Evolutionary conservation across 2,888 invertebrate genomes (phyloP).

Genomic region (Clunio marinus): DNA sequence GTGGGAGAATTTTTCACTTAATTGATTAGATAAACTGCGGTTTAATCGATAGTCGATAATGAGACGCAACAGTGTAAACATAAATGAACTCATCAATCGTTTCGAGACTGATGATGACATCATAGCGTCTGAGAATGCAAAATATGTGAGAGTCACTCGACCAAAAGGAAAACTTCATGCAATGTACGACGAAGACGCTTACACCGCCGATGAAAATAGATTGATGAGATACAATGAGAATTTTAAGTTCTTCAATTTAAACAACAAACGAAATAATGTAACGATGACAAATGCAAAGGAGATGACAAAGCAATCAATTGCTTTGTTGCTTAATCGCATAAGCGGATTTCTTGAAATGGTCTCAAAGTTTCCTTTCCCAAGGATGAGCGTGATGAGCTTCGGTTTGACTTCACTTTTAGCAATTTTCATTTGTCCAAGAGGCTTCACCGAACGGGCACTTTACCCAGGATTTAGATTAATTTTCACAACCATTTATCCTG

Average conservation of each 20-base stretch:
- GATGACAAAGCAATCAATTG: conserved; percentile 19
- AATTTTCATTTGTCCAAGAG: conserved; percentile 46
- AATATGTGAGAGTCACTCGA: conserved; percentile 6
- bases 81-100: conserved; percentile 35
- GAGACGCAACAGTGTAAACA: conserved; percentile 11
- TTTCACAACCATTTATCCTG: conserved; percentile 33
- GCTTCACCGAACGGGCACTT: conserved; percentile 55
- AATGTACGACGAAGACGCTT: background rate
- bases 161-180: background rate
- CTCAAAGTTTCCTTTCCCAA: conserved; percentile 47
- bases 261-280: background rate
- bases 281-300: conserved; percentile 20
- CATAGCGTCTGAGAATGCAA: conserved; percentile 29
- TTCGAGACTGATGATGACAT: conserved; percentile 14
- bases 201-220: conserved; percentile 31
- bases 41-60: too few relatives aligned
- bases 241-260: background rate
- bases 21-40: background rate
- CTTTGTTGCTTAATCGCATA: conserved; percentile 41
- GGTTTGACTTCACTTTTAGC: conserved; percentile 30
- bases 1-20: background rate
- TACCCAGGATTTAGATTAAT: conserved; percentile 55
- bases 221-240: conserved; percentile 17
- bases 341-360: conserved; percentile 47
- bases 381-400: conserved; percentile 44